Percentiles rank a stretch among this genome's conserved stretches.
Conservation (phyloP, 2,113 vertebrate species). For the Candoia aspera region DNA sequence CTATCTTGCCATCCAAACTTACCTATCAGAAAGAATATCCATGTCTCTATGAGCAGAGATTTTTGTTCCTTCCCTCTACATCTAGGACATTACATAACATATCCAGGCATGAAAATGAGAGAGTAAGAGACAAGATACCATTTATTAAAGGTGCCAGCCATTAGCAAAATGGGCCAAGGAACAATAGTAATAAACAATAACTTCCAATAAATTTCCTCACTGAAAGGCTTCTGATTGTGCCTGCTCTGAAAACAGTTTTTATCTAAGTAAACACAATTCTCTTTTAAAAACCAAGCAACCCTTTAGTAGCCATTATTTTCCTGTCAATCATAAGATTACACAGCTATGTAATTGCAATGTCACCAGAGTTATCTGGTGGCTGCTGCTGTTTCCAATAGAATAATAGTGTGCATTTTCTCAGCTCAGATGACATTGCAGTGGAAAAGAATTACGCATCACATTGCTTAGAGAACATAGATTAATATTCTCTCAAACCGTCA, state of each 20-base stretch:
- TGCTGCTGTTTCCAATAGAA: constrained; percentile 17
- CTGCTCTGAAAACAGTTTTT: constrained; percentile 50
- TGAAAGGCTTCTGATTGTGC: constrained; percentile 45
- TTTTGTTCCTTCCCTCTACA: not conserved
- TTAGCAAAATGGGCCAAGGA: constrained; percentile 38
- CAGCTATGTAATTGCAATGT: constrained; percentile 4
- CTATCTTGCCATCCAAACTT: constrained; percentile 10
- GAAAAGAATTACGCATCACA: constrained; percentile 8
- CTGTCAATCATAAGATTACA: constrained; percentile 45
- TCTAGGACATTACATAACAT: constrained; percentile 33
- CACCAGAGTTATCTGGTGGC: constrained; percentile 26
- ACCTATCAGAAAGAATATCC: constrained; percentile 13
- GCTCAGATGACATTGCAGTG: not conserved
- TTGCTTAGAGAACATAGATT: not conserved
- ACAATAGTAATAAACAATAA: constrained; percentile 39
- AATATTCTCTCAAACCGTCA: constrained; percentile 3
- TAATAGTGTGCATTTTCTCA: constrained; percentile 24
- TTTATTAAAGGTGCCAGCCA: constrained; percentile 33
- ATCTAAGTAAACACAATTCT: constrained; percentile 49
- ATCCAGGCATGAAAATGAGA: constrained; percentile 36
- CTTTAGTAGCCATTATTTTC: constrained; percentile 45
- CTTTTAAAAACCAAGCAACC: constrained; percentile 36
- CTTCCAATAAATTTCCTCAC: constrained; percentile 40
- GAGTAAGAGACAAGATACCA: constrained; percentile 24
- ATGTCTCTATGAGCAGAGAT: constrained; percentile 21